phyloP scores from a whole-genome alignment of 2,797 vertebrate species.

The Apodemus agrarius region DNA sequence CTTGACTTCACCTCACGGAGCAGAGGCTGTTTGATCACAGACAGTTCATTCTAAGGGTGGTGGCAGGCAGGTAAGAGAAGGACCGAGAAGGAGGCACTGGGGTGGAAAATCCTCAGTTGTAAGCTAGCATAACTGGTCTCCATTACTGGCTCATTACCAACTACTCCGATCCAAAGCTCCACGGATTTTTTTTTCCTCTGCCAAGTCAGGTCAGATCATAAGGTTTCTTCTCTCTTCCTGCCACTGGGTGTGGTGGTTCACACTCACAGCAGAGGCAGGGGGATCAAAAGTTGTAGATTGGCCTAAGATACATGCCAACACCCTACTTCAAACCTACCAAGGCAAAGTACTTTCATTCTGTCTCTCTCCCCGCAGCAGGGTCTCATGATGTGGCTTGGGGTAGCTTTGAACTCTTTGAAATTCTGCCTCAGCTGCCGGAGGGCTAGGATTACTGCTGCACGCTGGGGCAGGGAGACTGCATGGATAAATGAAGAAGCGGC shows the following conservation, averaged over 20 bases:
- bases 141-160: not conserved
- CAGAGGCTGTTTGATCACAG: not conserved
- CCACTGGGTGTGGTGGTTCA: not conserved
- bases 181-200: not conserved
- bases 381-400: not conserved
- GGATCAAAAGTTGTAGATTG: not conserved
- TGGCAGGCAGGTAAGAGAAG: not conserved
- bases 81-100: not conserved
- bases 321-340: not conserved
- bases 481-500: not conserved
- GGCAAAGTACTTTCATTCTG: not conserved
- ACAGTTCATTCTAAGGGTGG: not conserved
- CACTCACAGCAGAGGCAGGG: not conserved
- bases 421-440: not conserved
- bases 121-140: conserved; percentile 3
- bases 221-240: not conserved
- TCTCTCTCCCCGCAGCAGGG: not conserved
- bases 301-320: not conserved
- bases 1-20: not conserved
- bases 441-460: not conserved
- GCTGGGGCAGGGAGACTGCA: not conserved
- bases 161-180: not conserved
- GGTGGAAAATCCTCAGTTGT: not conserved
- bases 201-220: not conserved
- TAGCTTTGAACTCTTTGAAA: not conserved